A percentile compares a stretch with the other conserved stretches of the same genome.
These are phyloP conservation scores for Heliconius congener DNA, from an alignment of 1,140 invertebrate genomes.

Conservation along the genomic window DNA sequence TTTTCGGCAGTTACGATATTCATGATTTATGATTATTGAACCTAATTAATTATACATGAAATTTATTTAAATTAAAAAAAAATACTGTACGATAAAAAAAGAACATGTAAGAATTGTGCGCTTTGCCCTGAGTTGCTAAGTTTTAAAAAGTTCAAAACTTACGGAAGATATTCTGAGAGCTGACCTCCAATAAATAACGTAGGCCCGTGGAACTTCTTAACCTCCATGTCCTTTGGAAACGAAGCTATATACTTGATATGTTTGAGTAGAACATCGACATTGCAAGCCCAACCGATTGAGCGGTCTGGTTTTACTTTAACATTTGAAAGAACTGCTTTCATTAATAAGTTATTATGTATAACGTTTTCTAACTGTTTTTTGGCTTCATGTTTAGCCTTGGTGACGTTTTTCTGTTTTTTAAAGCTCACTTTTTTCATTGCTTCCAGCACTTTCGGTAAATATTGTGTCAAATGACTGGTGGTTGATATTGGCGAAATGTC, in stretches of 20 bases:
- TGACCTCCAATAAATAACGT: slow-evolving; percentile 61
- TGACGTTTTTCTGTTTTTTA: slow-evolving; percentile 46
- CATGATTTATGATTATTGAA: too few species aligned
- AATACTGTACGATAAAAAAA: too few species aligned
- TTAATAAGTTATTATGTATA: slow-evolving; percentile 47
- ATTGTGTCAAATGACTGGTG: slow-evolving; percentile 77
- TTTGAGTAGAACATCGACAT: slow-evolving; percentile 57
- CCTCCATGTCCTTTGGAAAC: slow-evolving; percentile 50
- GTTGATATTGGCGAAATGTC: slow-evolving; percentile 87
- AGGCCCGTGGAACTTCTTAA: slow-evolving; percentile 54
- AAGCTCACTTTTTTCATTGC: slow-evolving; percentile 78
- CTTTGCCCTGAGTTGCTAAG: neutral
- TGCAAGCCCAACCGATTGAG: slow-evolving; percentile 61
- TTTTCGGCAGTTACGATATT: too few species aligned
- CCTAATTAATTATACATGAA: too few species aligned
- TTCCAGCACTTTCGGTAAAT: slow-evolving; percentile 80
- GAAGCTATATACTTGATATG: slow-evolving; percentile 50
- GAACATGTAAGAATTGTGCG: neutral
- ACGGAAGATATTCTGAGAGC: slow-evolving; percentile 62
- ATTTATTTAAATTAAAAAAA: too few species aligned
- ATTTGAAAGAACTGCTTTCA: slow-evolving; percentile 54
- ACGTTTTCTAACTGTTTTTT: slow-evolving; percentile 49
- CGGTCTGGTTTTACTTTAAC: slow-evolving; percentile 50
- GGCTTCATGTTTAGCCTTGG: slow-evolving; percentile 43
- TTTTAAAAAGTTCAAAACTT: slow-evolving; percentile 36